phyloP scores from a whole-genome alignment of 92 coral and sea anemone genomes.

The Chrysogorgia sp. region DNA sequence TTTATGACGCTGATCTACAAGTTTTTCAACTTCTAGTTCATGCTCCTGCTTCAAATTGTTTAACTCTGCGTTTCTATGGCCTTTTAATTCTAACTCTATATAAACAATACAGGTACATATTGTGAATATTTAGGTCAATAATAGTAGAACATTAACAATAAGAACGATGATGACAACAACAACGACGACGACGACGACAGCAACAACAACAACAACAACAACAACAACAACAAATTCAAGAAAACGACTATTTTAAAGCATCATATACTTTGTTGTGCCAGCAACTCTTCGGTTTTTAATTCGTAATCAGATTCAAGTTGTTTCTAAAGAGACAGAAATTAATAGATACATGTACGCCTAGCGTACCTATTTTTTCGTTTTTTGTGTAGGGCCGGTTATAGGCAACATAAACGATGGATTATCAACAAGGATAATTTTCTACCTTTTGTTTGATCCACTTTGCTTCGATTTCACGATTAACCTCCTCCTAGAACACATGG shows the following conservation, averaged over 20 bases:
- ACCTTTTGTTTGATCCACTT: conserved; percentile 89
- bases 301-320: conserved; percentile 17
- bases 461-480: conserved; percentile 83
- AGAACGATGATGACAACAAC: neutral
- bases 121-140: neutral
- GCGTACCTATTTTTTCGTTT: no score
- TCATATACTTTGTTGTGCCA: conserved; percentile 25
- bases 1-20: conserved; percentile 75
- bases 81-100: conserved; percentile 72
- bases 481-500: conserved; percentile 69
- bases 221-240: no score
- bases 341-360: neutral
- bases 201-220: no score
- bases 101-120: neutral
- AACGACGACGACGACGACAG: no score
- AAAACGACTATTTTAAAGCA: no score
- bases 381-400: neutral
- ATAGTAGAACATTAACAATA: no score
- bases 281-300: conserved; percentile 23
- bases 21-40: conserved; percentile 70
- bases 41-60: conserved; percentile 74
- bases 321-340: conserved; percentile 3
- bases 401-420: neutral
- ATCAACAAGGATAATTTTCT: conserved; percentile 7
- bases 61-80: conserved; percentile 68